Conservation (phyloP, 2,888 invertebrate species). For the Stratiomys singularior region DNA sequence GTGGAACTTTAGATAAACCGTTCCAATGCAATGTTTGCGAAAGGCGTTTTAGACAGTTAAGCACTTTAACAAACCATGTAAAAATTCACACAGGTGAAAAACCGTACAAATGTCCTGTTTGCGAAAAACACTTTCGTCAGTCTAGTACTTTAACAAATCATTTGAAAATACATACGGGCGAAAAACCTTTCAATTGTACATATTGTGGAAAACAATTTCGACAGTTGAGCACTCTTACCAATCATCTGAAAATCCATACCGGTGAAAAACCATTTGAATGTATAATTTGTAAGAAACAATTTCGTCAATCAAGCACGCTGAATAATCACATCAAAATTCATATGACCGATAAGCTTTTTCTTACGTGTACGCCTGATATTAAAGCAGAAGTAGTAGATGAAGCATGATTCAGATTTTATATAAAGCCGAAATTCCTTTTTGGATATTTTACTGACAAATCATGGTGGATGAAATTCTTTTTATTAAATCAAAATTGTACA, state of each 20-base stretch:
- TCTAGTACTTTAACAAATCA: slow-evolving; percentile 66
- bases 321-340: slow-evolving; percentile 66
- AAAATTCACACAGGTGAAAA: slow-evolving; percentile 66
- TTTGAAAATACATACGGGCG: slow-evolving; percentile 66
- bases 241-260: slow-evolving; percentile 64
- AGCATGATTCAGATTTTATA: slow-evolving; percentile 46
- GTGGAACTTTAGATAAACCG: slow-evolving; percentile 59
- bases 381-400: slow-evolving; percentile 65
- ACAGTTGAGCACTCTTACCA: slow-evolving; percentile 63
- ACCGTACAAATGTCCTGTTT: slow-evolving; percentile 65
- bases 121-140: slow-evolving; percentile 66
- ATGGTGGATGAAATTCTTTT: too few relatives aligned
- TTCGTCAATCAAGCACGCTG: slow-evolving; percentile 65
- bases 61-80: slow-evolving; percentile 65
- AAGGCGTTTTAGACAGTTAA: slow-evolving; percentile 65
- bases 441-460: too few relatives aligned
- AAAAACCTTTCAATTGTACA: slow-evolving; percentile 65
- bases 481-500: too few relatives aligned
- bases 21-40: slow-evolving; percentile 66
- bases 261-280: slow-evolving; percentile 66
- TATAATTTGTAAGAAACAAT: slow-evolving; percentile 65
- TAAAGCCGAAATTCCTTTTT: too few relatives aligned
- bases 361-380: slow-evolving; percentile 62
- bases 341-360: slow-evolving; percentile 65
- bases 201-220: slow-evolving; percentile 66